phyloP scores from a whole-genome alignment of 2,113 vertebrate species.

The Sialia sialis region DNA sequence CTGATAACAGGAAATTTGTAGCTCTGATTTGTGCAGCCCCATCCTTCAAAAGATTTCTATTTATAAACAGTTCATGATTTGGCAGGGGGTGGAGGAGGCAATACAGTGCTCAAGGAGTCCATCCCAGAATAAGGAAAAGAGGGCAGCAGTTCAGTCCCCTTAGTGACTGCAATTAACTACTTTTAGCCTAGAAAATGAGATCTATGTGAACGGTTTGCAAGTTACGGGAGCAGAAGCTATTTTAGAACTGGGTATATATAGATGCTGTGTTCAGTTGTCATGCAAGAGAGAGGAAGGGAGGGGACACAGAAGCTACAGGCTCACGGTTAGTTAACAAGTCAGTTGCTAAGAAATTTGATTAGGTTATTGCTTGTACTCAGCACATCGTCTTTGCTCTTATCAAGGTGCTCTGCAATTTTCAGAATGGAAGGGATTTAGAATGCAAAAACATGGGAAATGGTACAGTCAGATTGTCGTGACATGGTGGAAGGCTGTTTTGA shows the following conservation, averaged over 20 bases:
- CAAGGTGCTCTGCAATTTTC: neutral
- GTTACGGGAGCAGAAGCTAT: neutral
- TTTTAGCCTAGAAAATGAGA: conserved; percentile 14
- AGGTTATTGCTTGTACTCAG: neutral
- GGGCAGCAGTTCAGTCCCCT: neutral
- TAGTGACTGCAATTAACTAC: conserved; percentile 14
- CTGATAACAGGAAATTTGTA: neutral
- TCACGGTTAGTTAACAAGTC: neutral
- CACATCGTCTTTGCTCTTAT: neutral
- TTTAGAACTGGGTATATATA: conserved; percentile 38
- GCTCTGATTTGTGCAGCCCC: neutral
- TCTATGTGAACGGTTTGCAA: neutral
- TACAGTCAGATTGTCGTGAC: neutral
- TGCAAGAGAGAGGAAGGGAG: neutral
- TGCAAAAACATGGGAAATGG: neutral
- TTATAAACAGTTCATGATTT: neutral
- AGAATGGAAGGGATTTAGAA: neutral
- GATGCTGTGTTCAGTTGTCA: conserved; percentile 20
- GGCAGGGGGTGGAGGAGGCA: neutral
- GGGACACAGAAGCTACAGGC: neutral
- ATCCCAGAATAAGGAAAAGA: neutral
- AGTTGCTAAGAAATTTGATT: conserved; percentile 49
- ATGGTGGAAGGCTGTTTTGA: neutral
- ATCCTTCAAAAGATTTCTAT: neutral
- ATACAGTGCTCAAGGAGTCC: neutral